Evolutionary conservation across 2,113 vertebrate genomes (phyloP).

Genomic region (Scalopus aquaticus): DNA sequence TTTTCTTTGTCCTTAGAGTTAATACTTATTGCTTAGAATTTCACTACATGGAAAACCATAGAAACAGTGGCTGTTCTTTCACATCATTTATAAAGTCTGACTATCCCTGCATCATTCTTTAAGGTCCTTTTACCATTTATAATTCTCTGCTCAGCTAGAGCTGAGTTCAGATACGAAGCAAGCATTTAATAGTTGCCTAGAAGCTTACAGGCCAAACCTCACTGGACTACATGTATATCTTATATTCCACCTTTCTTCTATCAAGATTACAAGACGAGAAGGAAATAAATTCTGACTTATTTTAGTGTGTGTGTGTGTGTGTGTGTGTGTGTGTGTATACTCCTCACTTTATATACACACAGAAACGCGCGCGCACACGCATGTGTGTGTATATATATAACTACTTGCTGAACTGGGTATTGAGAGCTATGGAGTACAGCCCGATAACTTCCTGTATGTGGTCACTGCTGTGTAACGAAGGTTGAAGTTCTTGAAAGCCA

Average conservation of each 20-base stretch:
- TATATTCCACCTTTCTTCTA: not conserved
- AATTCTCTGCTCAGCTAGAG: not conserved
- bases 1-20: not conserved
- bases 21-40: conserved; percentile 25
- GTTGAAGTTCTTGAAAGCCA: not conserved
- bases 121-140: not conserved
- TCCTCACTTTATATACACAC: too few species aligned
- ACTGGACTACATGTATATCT: not conserved
- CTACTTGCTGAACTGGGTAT: not conserved
- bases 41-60: not conserved
- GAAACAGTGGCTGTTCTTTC: conserved; percentile 21
- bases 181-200: not conserved
- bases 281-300: not conserved
- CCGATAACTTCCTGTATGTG: not conserved
- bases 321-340: too few species aligned
- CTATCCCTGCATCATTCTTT: not conserved
- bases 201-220: conserved; percentile 10
- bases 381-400: too few species aligned
- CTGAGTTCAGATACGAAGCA: conserved; percentile 2
- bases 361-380: too few species aligned
- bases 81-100: not conserved
- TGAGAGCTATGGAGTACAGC: not conserved
- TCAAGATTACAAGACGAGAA: not conserved
- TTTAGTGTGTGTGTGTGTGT: too few species aligned
- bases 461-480: not conserved